Base-by-base conservation (phyloP, 2,888 invertebrate genomes). In the Brenthis daphne region DNA sequence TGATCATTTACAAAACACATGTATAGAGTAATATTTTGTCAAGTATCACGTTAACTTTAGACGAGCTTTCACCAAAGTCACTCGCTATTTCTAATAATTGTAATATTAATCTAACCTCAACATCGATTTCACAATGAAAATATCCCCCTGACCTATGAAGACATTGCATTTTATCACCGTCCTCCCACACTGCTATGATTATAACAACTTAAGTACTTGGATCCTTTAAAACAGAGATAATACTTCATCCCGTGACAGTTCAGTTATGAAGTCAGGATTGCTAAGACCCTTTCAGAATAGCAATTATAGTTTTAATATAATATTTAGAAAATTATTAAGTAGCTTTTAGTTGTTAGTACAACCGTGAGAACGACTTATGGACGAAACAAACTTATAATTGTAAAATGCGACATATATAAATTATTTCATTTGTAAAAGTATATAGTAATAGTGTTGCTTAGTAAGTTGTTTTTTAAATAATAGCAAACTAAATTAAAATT, bases 151-250 rank as follows among this genome's bases (percentile, higher is more conserved):
- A 75, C 75, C 75, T 71, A 68, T 69, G 74, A 72, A 70, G 74
- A 72, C 74, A 75, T 73, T 58, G 68, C 63, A 67, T 75, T 75
- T 66, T 71, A 74, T 75, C 75, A 74, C 67, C 55, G 75, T 75
- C 75, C 75, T 69, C 75, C 75, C 70, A 75, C 75, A 68, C 61
- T 6, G 48, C 64, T 57, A 56, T 72, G 66, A 72, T 72, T 70
- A 72, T 72, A 70, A 72, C 65, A 72, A 64, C 64, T 68, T 65
- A 65, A 68, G 55, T 66, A 68, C 69, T 66, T 65, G 57, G 68
- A 65, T 70, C 68, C 70, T 64, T 61, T 66, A 61, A 70, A 70
- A 66, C 68, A 53, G 57, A 65, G 16, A 50, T 50, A 70, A 70
- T 72, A 66, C 70, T 57, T 72, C 70, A 70, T 53, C 64, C 48